These are phyloP conservation scores for Microctonus brassicae DNA, from an alignment of 2,888 invertebrate species.

Conservation along the genomic window DNA sequence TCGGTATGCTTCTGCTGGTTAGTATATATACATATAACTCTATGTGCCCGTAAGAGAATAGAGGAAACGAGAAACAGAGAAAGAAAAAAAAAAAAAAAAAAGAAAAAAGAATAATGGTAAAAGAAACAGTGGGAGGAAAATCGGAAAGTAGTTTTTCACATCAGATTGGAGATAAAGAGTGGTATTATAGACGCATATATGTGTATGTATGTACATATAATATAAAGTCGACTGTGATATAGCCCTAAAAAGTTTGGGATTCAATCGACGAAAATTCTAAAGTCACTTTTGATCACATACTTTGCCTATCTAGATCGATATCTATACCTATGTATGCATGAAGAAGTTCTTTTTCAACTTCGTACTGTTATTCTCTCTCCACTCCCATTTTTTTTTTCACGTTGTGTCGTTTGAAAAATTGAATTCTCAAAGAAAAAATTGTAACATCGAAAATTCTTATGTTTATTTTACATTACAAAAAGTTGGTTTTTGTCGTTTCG, in stretches of 20 bases:
- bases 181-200: background rate
- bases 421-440: slow-evolving; percentile 4
- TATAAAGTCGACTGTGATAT: background rate
- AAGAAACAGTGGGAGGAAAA: slow-evolving; percentile 4
- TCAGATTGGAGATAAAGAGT: background rate
- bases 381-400: background rate
- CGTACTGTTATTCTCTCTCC: background rate
- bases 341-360: background rate
- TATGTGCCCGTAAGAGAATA: no score
- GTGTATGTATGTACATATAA: background rate
- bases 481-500: background rate
- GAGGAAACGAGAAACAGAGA: no score
- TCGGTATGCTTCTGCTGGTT: no score
- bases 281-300: slow-evolving; percentile 28
- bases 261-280: slow-evolving; percentile 43
- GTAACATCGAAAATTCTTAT: slow-evolving; percentile 42
- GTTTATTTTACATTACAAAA: slow-evolving; percentile 43
- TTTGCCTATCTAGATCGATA: slow-evolving; percentile 29
- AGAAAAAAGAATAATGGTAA: background rate
- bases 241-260: slow-evolving; percentile 36
- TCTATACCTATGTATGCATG: slow-evolving; percentile 30
- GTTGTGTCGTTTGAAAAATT: background rate
- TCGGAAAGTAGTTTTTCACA: slow-evolving; percentile 16
- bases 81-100: background rate
- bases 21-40: no score